These are phyloP conservation scores for Ptycholaimellus sp. DNA, from an alignment of 2,888 invertebrate species.

Conservation along the genomic window DNA sequence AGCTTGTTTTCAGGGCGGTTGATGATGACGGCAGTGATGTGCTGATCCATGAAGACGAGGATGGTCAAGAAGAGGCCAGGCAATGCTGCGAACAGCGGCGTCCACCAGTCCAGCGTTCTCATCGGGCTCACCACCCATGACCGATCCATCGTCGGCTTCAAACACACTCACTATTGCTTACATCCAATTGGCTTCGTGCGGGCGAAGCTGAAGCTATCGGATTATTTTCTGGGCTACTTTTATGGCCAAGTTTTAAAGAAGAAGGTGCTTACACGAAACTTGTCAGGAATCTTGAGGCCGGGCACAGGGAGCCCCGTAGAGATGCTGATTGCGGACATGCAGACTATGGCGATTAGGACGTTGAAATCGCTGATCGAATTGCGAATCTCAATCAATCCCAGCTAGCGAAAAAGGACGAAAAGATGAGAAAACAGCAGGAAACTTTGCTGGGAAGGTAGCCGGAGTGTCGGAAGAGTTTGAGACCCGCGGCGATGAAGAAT, in stretches of 20 bases:
- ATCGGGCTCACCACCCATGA: too few relatives aligned
- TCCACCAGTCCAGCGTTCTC: too few relatives aligned
- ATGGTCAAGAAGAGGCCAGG: constrained; percentile 28
- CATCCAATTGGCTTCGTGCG: too few relatives aligned
- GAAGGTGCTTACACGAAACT: constrained; percentile 12
- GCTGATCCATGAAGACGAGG: constrained; percentile 30
- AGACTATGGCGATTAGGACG: constrained; percentile 32
- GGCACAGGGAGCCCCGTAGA: constrained; percentile 29
- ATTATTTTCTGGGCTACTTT: too few relatives aligned
- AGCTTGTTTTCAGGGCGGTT: too few relatives aligned
- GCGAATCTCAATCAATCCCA: constrained; percentile 26
- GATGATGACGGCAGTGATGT: constrained; percentile 30
- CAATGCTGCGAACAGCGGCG: constrained; percentile 18
- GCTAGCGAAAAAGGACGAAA: too few relatives aligned
- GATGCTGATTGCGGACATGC: constrained; percentile 27
- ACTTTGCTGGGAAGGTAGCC: constrained; percentile 25
- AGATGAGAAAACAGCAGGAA: too few relatives aligned
- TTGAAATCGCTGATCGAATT: constrained; percentile 33
- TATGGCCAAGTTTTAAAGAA: too few relatives aligned
- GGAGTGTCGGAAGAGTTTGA: constrained; percentile 20
- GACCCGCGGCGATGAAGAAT: constrained; percentile 22
- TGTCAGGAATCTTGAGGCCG: constrained; percentile 29
- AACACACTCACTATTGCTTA: too few relatives aligned
- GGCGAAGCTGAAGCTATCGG: too few relatives aligned
- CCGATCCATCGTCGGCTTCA: too few relatives aligned